Base-by-base conservation (phyloP, 2,888 invertebrate species). In the Catotricha subobsoleta region DNA sequence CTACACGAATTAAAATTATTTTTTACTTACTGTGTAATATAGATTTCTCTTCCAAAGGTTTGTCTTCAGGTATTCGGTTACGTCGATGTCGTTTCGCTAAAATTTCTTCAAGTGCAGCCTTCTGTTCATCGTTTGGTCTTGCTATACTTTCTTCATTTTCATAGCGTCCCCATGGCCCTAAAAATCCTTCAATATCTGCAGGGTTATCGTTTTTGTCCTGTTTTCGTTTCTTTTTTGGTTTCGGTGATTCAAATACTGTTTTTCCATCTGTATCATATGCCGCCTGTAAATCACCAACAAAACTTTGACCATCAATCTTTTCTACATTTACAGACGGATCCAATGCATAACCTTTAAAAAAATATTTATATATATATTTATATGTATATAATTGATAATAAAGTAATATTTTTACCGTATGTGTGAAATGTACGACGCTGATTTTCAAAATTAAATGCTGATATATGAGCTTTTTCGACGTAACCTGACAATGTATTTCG, bases 91-190 rank as follows among this genome's bases (percentile, higher is more conserved):
- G 68, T 64, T 95, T 92, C 0, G 91, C 82, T 40, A 91, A 65
- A 54, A 94, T 80, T 61, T 95, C 97, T 60, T 95, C 94, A 40
- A 98, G 62, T 54, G 88, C 92, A 15, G 84, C 88, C 31, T 91
- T 82, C 55, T 94, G 90, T 52, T 95, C 91, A 43, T 91, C 91
- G 43, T 80, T 77, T 1, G 98, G 98, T 58, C 82, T 84, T 54
- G 88, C 76, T 1, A 91, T 70, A 42, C 82, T 76, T 52, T 79
- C 71, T 62, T 99, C 97, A 55, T 92, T 91, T 8, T 77, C 74
- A 62, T 73, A 99, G 41, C 84, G 84, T 43, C 91, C 97, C 98
- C 98, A 99, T 0, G 98, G 98, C 0, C 97, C 98, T 1, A 92
- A 67, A 58, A 94, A 99, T 1, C 95, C 95, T 31, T 82, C 88